Evolutionary conservation across 1,140 invertebrate genomes (phyloP).

Genomic region (Ostrea denselamellosa): DNA sequence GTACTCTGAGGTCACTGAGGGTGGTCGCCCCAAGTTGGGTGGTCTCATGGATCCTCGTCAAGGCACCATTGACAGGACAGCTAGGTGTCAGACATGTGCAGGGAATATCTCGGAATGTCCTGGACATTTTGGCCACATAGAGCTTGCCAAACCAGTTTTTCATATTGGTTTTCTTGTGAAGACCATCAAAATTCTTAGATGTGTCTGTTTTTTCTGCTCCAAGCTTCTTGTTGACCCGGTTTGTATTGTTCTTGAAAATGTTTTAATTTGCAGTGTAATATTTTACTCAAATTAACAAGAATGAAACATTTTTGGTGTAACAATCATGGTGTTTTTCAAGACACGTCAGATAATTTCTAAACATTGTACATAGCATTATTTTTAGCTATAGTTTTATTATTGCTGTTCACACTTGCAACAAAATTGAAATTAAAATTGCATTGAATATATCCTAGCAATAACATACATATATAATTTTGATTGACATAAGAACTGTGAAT

Average conservation of each 20-base stretch:
- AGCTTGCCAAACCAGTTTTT: constrained; percentile 98
- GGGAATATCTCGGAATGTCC: constrained; percentile 99
- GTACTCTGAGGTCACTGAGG: constrained; percentile 99
- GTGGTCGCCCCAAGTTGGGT: constrained; percentile 96
- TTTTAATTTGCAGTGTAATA: background rate
- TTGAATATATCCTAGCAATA: too few relatives aligned
- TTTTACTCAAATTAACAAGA: background rate
- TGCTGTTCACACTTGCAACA: too few relatives aligned
- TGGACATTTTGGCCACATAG: constrained; percentile 99
- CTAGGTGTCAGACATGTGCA: constrained; percentile 97
- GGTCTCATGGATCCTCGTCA: constrained; percentile 99
- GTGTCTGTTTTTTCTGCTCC: constrained; percentile 98
- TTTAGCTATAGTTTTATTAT: too few relatives aligned
- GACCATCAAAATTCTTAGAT: constrained; percentile 96
- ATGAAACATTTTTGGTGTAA: too few relatives aligned
- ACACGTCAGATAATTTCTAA: too few relatives aligned
- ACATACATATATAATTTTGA: too few relatives aligned
- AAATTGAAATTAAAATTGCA: too few relatives aligned
- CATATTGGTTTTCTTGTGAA: constrained; percentile 99
- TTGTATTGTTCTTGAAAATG: constrained; percentile 78
- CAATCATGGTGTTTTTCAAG: too few relatives aligned
- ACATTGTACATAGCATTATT: too few relatives aligned
- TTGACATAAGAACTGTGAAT: too few relatives aligned
- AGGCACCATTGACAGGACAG: constrained; percentile 95
- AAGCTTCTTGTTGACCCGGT: constrained; percentile 96